These are phyloP conservation scores for Heteromormyrus szaboi DNA, from an alignment of 2,797 vertebrate genomes.

Conservation along the genomic window DNA sequence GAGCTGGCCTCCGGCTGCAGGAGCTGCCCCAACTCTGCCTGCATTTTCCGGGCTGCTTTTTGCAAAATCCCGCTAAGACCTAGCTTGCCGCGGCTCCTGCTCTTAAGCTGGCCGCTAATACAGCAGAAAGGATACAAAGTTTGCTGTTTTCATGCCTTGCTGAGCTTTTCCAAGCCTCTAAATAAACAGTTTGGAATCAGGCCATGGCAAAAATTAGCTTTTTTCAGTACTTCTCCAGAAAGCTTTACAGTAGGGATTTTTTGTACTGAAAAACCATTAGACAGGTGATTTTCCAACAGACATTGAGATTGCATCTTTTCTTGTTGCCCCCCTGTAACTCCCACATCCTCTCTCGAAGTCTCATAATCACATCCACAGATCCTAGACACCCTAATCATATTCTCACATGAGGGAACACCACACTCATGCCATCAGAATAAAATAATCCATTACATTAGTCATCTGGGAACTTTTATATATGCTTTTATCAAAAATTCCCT, in stretches of 20 bases:
- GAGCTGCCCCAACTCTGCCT: not conserved
- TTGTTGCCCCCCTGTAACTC: constrained; percentile 2
- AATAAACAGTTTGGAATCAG: not conserved
- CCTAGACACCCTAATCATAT: constrained; percentile 57
- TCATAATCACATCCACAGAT: constrained; percentile 38
- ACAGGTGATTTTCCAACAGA: not conserved
- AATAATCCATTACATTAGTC: constrained; percentile 63
- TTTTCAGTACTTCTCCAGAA: not conserved
- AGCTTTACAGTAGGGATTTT: not conserved
- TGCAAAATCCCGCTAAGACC: not conserved
- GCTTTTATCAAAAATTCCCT: constrained; percentile 36
- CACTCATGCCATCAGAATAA: constrained; percentile 64
- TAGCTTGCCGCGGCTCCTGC: not conserved
- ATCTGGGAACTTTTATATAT: constrained; percentile 33
- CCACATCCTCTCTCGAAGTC: constrained; percentile 4
- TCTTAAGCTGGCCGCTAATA: not conserved
- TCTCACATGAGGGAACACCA: constrained; percentile 63
- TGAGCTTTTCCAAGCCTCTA: not conserved
- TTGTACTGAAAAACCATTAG: not conserved
- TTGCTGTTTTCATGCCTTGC: constrained; percentile 4
- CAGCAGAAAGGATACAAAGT: not conserved
- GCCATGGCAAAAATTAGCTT: not conserved
- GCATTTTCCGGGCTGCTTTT: not conserved
- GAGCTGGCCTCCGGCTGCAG: no score
- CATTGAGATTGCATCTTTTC: not conserved